Evolutionary conservation across 2,888 invertebrate genomes (phyloP), one percentile per base, ranked within the genome.

Genomic region (Micropterix aruncella): DNA sequence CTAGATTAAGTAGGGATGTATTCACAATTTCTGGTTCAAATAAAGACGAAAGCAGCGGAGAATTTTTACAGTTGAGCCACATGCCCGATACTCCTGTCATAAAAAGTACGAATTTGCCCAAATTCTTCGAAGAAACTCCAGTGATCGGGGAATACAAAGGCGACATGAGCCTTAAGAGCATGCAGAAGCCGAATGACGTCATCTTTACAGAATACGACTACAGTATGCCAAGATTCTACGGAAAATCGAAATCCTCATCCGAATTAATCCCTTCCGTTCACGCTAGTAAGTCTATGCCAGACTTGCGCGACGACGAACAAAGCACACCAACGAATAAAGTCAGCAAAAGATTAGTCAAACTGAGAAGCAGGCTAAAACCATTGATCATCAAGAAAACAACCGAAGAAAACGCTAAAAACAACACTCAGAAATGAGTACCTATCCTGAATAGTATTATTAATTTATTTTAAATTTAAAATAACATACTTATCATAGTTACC

Each of bases 191-290:
- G 39, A 69, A 74, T 0, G 73, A 70, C 38, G 49, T 65, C 50
- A 61, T 66, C 60, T 65, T 66, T 19, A 63, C 67, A 18, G 68
- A 73, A 48, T 61, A 61, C 42, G 79, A 78, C 49, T 76, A 71
- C 44, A 75, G 77, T 16, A 78, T 78, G 79, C 78, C 78, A 0
- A 62, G 79, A 46, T 77, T 77, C 52, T 78, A 75, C 50, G 70
- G 77, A 0, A 61, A 66, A 2, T 57, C 65, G 1, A 53, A 63
- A 0, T 63, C 65, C 39, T 48, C 60, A 1, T 49, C 55, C 0
- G 63, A 65, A 19, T 54, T 55, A 3, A 47, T 56, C 2, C 56
- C 66, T n/a, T 16, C 14, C 0, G 63, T 67, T 0, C 66, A 67
- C 19, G 68, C 70, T 43, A 70, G 71, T 42, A 70, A 68, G 41